Evolutionary conservation across 2,797 vertebrate species (phyloP).

Genomic region (Phataginus tricuspis): DNA sequence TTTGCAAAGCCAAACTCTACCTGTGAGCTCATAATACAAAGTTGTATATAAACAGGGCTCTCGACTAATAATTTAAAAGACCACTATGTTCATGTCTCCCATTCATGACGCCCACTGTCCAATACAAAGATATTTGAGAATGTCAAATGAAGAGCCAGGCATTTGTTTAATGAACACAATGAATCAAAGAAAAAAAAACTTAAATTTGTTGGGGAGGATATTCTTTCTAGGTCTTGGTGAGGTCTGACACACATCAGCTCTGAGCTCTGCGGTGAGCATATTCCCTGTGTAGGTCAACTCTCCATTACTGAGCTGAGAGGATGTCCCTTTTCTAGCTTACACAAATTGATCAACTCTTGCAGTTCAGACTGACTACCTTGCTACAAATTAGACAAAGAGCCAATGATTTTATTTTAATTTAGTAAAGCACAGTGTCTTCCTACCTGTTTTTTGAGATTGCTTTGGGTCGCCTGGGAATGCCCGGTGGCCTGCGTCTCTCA

Average conservation of each 20-base stretch:
- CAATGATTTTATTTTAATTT: background rate
- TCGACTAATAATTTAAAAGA: background rate
- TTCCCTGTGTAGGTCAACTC: background rate
- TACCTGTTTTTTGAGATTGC: background rate
- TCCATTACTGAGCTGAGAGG: background rate
- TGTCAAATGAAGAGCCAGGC: background rate
- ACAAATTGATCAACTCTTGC: background rate
- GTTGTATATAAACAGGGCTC: background rate
- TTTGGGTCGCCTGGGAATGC: background rate
- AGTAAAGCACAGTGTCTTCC: background rate
- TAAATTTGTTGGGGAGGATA: background rate
- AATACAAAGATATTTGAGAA: background rate
- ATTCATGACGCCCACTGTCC: background rate
- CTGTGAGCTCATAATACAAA: background rate
- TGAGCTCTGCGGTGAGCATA: background rate
- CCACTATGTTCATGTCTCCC: background rate
- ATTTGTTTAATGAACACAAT: background rate
- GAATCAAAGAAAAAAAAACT: background rate
- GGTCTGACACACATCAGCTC: background rate
- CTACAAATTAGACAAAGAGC: background rate
- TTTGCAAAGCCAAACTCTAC: background rate
- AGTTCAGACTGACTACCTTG: background rate
- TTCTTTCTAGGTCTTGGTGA: background rate
- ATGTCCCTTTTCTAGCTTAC: background rate
- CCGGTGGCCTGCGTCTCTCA: background rate